Percentiles rank a stretch among this genome's conserved stretches.
These are phyloP conservation scores for Hoplias malabaricus DNA, from an alignment of 2,113 vertebrate genomes.

Conservation along the genomic window DNA sequence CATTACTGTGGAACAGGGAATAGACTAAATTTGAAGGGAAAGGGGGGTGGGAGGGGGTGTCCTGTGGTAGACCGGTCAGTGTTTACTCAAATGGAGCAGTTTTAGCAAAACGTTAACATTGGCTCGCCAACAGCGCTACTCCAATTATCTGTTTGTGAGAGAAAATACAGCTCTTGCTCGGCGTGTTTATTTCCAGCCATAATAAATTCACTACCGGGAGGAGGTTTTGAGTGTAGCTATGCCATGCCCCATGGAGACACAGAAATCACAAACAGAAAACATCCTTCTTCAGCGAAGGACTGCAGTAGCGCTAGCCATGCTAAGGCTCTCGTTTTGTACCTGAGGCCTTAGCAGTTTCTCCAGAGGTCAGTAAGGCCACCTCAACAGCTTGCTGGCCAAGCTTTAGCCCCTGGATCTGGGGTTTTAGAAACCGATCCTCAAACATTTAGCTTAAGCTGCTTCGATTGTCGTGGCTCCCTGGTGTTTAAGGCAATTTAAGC, in stretches of 20 bases:
- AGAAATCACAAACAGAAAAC: conserved; percentile 40
- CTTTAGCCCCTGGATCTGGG: conserved; percentile 56
- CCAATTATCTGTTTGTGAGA: conserved; percentile 57
- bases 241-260: conserved; percentile 32
- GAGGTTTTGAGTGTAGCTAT: conserved; percentile 17
- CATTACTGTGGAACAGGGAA: not conserved
- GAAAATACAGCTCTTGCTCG: conserved; percentile 43
- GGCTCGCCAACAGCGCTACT: conserved; percentile 33
- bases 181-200: conserved; percentile 52
- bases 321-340: not conserved
- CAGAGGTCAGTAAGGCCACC: conserved; percentile 49
- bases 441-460: conserved; percentile 37
- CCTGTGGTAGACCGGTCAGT: conserved; percentile 32
- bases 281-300: not conserved
- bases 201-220: conserved; percentile 43
- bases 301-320: not conserved
- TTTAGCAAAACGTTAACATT: conserved; percentile 28
- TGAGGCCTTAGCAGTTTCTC: conserved; percentile 28
- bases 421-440: conserved; percentile 67
- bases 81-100: conserved; percentile 32
- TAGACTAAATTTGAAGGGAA: not conserved
- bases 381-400: conserved; percentile 41
- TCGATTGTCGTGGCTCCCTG: conserved; percentile 44
- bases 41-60: not conserved
- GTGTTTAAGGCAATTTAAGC: conserved; percentile 58